phyloP scores from a whole-genome alignment of 1,140 invertebrate species.

The Asbolus verrucosus region DNA sequence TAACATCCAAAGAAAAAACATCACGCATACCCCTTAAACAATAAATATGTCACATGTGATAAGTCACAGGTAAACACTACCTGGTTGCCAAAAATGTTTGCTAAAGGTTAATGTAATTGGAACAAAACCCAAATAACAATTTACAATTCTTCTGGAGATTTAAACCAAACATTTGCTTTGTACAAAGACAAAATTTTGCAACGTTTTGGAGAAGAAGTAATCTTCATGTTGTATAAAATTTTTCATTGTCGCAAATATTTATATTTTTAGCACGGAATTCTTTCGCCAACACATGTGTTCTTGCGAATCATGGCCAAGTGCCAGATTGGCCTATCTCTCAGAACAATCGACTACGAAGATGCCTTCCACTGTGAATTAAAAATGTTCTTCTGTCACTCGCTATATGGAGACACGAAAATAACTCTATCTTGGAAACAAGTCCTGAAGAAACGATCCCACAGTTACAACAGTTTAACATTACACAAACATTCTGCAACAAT shows the following conservation, averaged over 20 bases:
- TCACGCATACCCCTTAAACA: not conserved
- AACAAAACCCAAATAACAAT: conserved; percentile 23
- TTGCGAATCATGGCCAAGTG: conserved; percentile 19
- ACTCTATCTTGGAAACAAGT: no score
- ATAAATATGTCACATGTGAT: conserved; percentile 23
- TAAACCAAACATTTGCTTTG: not conserved
- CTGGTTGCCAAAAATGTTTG: conserved; percentile 27
- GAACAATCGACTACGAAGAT: conserved; percentile 9
- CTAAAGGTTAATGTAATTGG: conserved; percentile 38
- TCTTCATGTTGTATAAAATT: conserved; percentile 11
- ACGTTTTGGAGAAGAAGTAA: not conserved
- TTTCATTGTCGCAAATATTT: conserved; percentile 34
- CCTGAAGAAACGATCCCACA: no score
- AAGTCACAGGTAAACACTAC: conserved; percentile 29
- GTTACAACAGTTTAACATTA: not conserved
- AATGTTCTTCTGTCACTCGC: no score
- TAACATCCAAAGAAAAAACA: not conserved
- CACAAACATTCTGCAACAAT: not conserved
- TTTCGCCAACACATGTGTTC: conserved; percentile 29
- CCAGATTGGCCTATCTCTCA: conserved; percentile 14
- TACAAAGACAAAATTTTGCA: no score
- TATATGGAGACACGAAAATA: no score
- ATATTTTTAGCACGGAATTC: conserved; percentile 34
- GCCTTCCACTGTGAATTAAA: not conserved
- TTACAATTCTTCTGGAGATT: not conserved